phyloP scores from a whole-genome alignment of 2,113 vertebrate species.

The Lampris incognitus region DNA sequence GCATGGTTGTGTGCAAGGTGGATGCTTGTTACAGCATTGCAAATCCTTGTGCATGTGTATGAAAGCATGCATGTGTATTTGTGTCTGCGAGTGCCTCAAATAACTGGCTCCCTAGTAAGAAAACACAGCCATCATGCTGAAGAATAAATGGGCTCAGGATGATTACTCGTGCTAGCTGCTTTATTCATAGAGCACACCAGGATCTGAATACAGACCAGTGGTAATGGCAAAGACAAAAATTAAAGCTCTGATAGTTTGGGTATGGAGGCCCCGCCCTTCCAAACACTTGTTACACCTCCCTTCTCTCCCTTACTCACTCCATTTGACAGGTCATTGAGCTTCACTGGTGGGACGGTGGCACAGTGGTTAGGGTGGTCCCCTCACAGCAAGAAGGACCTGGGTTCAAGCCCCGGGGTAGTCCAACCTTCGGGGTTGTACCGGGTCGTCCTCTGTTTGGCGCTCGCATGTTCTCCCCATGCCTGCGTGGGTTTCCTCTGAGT shows the following conservation, averaged over 20 bases:
- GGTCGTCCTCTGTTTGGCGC: too few species aligned
- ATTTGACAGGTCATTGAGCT: constrained; percentile 67
- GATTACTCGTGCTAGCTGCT: constrained; percentile 11
- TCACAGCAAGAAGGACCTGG: too few species aligned
- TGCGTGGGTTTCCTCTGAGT: too few species aligned
- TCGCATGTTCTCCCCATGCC: too few species aligned
- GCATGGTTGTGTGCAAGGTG: background rate
- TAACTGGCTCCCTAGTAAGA: constrained; percentile 7
- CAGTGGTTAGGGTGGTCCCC: too few species aligned
- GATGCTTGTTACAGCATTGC: background rate
- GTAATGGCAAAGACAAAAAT: constrained; percentile 14
- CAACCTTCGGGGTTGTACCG: too few species aligned
- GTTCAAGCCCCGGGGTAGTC: too few species aligned
- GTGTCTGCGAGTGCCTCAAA: background rate
- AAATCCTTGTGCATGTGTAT: constrained; percentile 6
- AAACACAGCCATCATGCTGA: background rate
- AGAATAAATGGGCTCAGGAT: constrained; percentile 47
- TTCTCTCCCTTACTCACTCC: constrained; percentile 44
- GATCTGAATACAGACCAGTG: constrained; percentile 32
- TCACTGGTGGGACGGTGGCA: constrained; percentile 4
- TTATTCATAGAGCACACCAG: constrained; percentile 18
- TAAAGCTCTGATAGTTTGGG: constrained; percentile 44
- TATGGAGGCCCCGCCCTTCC: constrained; percentile 40
- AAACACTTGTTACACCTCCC: constrained; percentile 43
- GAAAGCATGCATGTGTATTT: background rate